A percentile compares a stretch with the other conserved stretches of the same genome.
Conservation (phyloP, 2,797 vertebrate genomes). For the Enteromius trimaculatus region DNA sequence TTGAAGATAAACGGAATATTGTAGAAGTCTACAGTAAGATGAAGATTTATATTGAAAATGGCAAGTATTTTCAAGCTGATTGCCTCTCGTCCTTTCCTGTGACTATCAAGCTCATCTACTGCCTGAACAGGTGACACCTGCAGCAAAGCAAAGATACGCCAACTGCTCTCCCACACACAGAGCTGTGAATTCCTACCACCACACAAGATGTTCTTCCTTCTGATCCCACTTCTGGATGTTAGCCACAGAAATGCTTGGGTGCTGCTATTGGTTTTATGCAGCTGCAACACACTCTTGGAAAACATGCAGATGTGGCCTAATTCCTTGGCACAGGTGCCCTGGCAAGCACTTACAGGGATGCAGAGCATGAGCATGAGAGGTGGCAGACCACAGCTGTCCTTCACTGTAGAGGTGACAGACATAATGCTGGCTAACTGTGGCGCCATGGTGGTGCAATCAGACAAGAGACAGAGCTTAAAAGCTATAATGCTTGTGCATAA, state of each 20-base stretch:
- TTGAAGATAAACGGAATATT: not conserved
- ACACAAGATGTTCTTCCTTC: slow-evolving; percentile 11
- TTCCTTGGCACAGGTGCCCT: slow-evolving; percentile 19
- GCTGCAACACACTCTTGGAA: slow-evolving; percentile 10
- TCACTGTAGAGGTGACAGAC: slow-evolving; percentile 2
- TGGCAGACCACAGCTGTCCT: slow-evolving; percentile 35
- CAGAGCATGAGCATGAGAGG: not conserved
- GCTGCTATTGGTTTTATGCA: not conserved
- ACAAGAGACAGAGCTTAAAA: not conserved
- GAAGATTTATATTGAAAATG: not conserved
- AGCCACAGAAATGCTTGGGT: slow-evolving; percentile 6
- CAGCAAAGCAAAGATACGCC: slow-evolving; percentile 16
- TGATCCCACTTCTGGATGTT: slow-evolving; percentile 10
- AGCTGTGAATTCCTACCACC: slow-evolving; percentile 2
- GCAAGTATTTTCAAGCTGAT: not conserved
- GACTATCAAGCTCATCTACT: not conserved
- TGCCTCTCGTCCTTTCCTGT: not conserved
- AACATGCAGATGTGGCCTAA: slow-evolving; percentile 21
- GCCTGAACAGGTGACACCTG: slow-evolving; percentile 50
- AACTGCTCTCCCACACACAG: slow-evolving; percentile 22
- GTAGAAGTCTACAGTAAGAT: not conserved
- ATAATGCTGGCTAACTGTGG: not conserved
- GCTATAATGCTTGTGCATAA: not conserved
- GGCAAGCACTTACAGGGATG: slow-evolving; percentile 16
- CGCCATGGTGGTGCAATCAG: not conserved